phyloP scores from a whole-genome alignment of 2,888 invertebrate species.

The Drosophila antonietae region DNA sequence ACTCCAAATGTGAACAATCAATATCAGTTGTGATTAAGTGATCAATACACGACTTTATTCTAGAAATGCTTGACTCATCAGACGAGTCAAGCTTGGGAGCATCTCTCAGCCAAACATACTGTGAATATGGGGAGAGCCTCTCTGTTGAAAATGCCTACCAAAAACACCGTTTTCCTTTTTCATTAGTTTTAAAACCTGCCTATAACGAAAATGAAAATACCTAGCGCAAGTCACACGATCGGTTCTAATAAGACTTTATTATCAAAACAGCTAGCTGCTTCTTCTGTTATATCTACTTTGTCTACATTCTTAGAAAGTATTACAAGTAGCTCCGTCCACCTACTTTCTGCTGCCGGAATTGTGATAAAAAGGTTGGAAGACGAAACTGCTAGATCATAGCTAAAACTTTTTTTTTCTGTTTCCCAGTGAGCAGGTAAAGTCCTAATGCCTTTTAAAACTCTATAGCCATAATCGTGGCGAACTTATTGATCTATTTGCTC shows the following conservation, averaged over 20 bases:
- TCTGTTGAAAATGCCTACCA: background rate
- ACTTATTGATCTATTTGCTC: too few species aligned
- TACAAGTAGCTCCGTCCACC: background rate
- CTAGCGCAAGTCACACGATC: background rate
- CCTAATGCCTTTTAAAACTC: too few species aligned
- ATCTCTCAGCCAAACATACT: slow-evolving; percentile 1
- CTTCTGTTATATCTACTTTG: background rate
- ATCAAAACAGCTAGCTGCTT: background rate
- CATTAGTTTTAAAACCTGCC: background rate
- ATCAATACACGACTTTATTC: background rate
- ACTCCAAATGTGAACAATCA: background rate
- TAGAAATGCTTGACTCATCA: background rate
- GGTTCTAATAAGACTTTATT: background rate
- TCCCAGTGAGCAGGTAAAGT: too few species aligned
- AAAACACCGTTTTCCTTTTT: background rate
- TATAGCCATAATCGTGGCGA: too few species aligned
- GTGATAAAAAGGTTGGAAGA: background rate
- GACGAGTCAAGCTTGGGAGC: background rate
- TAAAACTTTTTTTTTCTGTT: background rate
- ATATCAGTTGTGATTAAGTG: background rate
- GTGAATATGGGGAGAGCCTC: background rate
- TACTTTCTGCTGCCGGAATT: background rate
- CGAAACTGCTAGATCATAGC: background rate
- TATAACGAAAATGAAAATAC: background rate
- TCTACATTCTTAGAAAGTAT: background rate